Conservation (phyloP, 2,113 vertebrate genomes). For the Mastomys coucha region DNA sequence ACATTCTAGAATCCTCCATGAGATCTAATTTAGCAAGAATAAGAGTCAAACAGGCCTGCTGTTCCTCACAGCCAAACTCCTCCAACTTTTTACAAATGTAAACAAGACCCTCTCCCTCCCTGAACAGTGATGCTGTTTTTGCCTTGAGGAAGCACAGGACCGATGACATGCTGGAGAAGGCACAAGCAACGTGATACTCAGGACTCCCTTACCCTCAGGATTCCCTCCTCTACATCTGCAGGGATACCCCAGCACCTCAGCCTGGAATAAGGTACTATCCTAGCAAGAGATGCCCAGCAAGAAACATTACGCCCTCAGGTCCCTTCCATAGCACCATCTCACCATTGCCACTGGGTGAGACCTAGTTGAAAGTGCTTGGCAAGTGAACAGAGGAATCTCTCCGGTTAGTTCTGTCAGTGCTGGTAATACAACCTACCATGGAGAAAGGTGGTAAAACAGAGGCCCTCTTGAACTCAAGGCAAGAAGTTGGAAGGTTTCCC, state of each 20-base stretch:
- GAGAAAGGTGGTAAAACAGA: background rate
- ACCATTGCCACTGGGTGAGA: background rate
- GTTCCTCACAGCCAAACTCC: background rate
- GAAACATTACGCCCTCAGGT: background rate
- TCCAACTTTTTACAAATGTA: background rate
- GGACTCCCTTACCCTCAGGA: background rate
- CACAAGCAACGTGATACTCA: background rate
- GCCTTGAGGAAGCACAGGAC: background rate
- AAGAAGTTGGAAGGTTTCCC: background rate
- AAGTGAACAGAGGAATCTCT: background rate
- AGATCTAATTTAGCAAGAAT: slow-evolving; percentile 24
- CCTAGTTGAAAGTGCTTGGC: background rate
- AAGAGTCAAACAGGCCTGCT: background rate
- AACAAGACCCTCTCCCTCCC: background rate
- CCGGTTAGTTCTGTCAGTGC: background rate
- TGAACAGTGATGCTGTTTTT: background rate
- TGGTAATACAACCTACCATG: background rate
- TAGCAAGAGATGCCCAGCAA: background rate
- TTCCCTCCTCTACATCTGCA: background rate
- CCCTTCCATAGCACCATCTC: background rate
- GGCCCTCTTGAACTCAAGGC: background rate
- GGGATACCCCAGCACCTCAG: background rate
- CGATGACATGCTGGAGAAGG: background rate
- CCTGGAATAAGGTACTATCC: background rate
- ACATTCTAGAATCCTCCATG: slow-evolving; percentile 54